Base-by-base conservation (phyloP, 2,113 vertebrate species). In the Boulengeromyrus knoepffleri region DNA sequence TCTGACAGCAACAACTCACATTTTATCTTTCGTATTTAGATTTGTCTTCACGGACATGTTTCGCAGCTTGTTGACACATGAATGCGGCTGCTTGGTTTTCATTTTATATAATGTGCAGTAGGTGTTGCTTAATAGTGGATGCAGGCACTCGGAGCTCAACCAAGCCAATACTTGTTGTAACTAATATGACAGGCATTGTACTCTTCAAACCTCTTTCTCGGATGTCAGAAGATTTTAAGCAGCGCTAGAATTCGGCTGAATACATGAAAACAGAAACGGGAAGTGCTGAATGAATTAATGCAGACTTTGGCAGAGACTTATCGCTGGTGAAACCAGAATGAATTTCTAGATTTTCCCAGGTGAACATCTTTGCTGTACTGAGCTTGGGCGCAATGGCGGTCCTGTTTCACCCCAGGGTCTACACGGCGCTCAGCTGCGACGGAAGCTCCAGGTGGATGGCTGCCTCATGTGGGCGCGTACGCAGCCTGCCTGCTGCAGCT, bases 91-190 rank as follows among this genome's bases (percentile, higher is more conserved):
- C 36, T 42, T 85, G 45, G 19, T 85, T 47, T 85, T 85, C 83
- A 47, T 85, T 85, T 85, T 85, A 21, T 85, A 85, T 85, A 24
- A 46, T 85, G 24, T 85, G 83, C 83, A 46, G 83, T 85, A 85
- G 45, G 45, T 85, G 39, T 85, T 85, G 74, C 74, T 80, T 80
- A 80, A 80, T 80, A 80, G 74, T 39, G 74, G 74, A 80, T 80
- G 74, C 74, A 42, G 74, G 74, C 74, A 42, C 74, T 2, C 36
- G 13, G 39, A 80, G 74, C 74, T 19, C 74, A 80, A 80, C 36
- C 42, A 80, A 39, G 74, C 74, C 36, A 19, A 39, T 36, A 19
- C 74, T 80, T 80, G 74, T 80, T 80, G 74, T 85, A 85, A 47
- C 83, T 85, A 47, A 85, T 85, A 47, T 47, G 39, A 85, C 42